Base-by-base conservation (phyloP, 2,797 vertebrate species). In the Danio kyathit region DNA sequence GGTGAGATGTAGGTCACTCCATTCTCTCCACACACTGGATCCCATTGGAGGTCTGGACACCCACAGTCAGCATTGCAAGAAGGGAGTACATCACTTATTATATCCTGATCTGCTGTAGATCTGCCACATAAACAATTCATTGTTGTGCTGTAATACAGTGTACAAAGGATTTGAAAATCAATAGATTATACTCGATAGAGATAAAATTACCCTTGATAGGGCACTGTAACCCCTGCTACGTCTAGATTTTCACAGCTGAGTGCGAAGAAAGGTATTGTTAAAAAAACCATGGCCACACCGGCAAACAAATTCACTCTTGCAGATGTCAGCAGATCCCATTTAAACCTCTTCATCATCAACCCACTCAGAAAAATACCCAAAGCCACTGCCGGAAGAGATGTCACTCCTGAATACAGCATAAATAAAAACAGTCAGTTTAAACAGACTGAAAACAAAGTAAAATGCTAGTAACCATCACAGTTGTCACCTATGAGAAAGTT, bases 21-120 rank as follows among this genome's bases (percentile, higher is more conserved):
- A 29, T 29, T 29, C 29, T 29, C 29, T 29, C 29, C 29, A 29
- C 29, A 29, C 29, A 29, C 29, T 29, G 29, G 29, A 29, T 29
- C 29, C 29, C 97, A 99, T 7, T 93, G 90, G 0, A 75, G 92
- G 8, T 85, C 67, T 49, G 94, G 89, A 87, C 97, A 99, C 4
- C 87, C 88, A 86, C 97, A 99, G 83, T 74, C 84, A 5, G 90
- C 90, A 89, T 97, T 97, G 90, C 96, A 99, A 21, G 84, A 74
- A 10, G 93, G 88, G 82, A 92, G 88, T 29, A 94, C 2, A 0
- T 84, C 65, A 21, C 85, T 82, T 21, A 89, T 88, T 0, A 92
- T 69, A 41, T 89, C 14, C 12, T 13, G 38, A 43, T 57, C 21
- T 2, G 70, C 41, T 5, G 38, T 43, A n/a, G 70, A 48, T 29